Evolutionary conservation across 2,888 invertebrate species (phyloP), one percentile per base, ranked within the genome.

Genomic region (Hypomecis atomaria): DNA sequence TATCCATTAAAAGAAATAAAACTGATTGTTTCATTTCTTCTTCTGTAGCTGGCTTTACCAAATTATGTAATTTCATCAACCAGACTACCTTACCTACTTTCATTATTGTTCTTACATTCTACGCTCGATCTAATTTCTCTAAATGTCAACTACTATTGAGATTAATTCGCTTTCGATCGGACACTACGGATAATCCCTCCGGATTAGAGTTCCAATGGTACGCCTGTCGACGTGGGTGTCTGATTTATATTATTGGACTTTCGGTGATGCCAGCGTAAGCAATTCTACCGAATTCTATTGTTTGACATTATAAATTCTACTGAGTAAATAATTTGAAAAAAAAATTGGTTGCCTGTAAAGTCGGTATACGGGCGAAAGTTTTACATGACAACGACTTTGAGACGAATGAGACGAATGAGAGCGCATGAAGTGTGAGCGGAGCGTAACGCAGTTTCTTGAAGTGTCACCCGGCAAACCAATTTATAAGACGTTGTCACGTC

Each of bases 171-270:
- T 78, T 78, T 78, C 78, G 75, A 77, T 77, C 72, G 74, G 82
- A 84, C 81, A 78, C 79, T 77, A 82, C 82, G 77, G 77, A 73
- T 86, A 83, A 82, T 78, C 78, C 76, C 77, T 66, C 70, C 73
- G 81, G 83, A 82, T 85, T 83, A 83, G 67, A 77, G 73, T 60
- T 73, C 68, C 78, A 79, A 74, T 76, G 76, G 71, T 75, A 71
- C 78, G 76, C 65, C 65, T 75, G 76, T 75, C 88, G 79, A 84
- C 87, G 88, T 88, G 90, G 90, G 90, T 90, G 92, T 90, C 78
- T 84, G 88, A 88, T 88, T 90, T 88, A 89, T 84, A 78, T 78
- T 79, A 70, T 67, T 74, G 73, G 78, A 78, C 76, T 86, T 84
- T 82, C 78, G 79, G 82, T 85, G 82, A 79, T 79, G 72, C 75